A percentile compares a stretch with the other conserved stretches of the same genome.
Conservation (phyloP, 2,888 invertebrate genomes). For the Ormyrus thymus region DNA sequence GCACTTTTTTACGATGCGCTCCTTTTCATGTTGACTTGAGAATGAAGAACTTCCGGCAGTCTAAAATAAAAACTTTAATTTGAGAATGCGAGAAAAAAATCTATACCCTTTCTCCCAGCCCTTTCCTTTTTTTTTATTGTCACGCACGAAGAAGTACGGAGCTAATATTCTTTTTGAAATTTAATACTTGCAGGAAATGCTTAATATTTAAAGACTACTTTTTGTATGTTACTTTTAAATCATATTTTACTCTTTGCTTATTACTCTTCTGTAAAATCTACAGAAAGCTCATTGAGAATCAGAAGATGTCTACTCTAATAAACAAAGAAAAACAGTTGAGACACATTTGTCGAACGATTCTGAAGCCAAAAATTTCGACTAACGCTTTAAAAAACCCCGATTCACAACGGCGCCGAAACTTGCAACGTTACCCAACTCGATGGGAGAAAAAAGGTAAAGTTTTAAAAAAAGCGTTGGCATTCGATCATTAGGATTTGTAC, state of each 20-base stretch:
- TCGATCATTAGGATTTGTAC: conserved; percentile 74
- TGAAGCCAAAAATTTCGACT: too few species aligned
- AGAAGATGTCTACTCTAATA: background rate
- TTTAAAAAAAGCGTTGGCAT: conserved; percentile 60
- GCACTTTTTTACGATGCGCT: background rate
- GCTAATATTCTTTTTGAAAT: conserved; percentile 20
- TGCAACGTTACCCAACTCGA: background rate
- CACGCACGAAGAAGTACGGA: background rate
- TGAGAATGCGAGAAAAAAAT: conserved; percentile 21
- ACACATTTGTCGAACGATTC: too few species aligned
- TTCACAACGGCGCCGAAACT: too few species aligned
- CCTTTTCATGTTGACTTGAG: conserved; percentile 26
- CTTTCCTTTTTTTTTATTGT: conserved; percentile 1
- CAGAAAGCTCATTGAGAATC: background rate
- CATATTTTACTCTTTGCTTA: background rate
- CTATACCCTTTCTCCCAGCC: conserved; percentile 25
- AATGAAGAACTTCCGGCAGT: conserved; percentile 36
- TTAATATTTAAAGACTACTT: background rate
- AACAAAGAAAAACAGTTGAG: background rate
- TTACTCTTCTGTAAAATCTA: background rate
- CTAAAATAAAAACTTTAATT: conserved; percentile 38
- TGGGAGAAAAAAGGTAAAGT: conserved; percentile 29
- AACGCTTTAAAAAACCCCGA: too few species aligned
- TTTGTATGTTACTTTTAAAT: background rate
- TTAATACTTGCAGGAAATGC: conserved; percentile 7